Evolutionary conservation across 92 coral and sea anemone species (phyloP).

Genomic region (Epizoanthus stellaris): DNA sequence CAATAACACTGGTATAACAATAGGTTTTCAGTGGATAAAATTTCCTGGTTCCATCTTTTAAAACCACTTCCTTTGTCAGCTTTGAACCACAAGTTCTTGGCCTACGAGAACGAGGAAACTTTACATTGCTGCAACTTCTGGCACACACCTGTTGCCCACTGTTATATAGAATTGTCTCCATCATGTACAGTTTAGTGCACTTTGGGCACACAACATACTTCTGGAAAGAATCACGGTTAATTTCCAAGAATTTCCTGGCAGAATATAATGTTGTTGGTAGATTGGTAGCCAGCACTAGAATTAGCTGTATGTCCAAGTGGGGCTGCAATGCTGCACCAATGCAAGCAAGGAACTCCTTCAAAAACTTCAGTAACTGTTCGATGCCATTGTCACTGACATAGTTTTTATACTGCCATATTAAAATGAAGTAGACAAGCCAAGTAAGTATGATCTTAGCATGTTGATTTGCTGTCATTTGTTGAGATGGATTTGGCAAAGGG

Average conservation of each 20-base stretch:
- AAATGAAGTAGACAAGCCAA: constrained; percentile 57
- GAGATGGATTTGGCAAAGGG: constrained; percentile 17
- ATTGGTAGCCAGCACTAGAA: constrained; percentile 45
- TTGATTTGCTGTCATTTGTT: constrained; percentile 16
- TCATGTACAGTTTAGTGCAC: constrained; percentile 52
- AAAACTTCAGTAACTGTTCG: constrained; percentile 49
- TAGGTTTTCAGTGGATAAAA: constrained; percentile 53
- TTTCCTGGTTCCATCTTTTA: constrained; percentile 5
- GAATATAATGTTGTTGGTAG: constrained; percentile 48
- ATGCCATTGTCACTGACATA: constrained; percentile 66
- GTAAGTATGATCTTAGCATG: constrained; percentile 6
- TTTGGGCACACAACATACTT: constrained; percentile 51
- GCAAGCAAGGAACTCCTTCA: constrained; percentile 38
- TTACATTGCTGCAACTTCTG: constrained; percentile 54
- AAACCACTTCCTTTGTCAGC: constrained; percentile 44
- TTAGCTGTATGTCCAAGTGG: constrained; percentile 39
- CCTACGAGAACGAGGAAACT: constrained; percentile 22
- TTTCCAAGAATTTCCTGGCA: constrained; percentile 38
- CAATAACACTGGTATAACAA: constrained; percentile 39
- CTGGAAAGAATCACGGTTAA: background rate
- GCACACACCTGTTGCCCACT: constrained; percentile 38
- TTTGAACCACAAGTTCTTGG: constrained; percentile 52
- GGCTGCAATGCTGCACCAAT: constrained; percentile 43
- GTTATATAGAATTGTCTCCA: constrained; percentile 42
- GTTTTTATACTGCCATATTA: constrained; percentile 54